Evolutionary conservation across 2,113 vertebrate genomes (phyloP).

Genomic region (Pollimyrus isidori): DNA sequence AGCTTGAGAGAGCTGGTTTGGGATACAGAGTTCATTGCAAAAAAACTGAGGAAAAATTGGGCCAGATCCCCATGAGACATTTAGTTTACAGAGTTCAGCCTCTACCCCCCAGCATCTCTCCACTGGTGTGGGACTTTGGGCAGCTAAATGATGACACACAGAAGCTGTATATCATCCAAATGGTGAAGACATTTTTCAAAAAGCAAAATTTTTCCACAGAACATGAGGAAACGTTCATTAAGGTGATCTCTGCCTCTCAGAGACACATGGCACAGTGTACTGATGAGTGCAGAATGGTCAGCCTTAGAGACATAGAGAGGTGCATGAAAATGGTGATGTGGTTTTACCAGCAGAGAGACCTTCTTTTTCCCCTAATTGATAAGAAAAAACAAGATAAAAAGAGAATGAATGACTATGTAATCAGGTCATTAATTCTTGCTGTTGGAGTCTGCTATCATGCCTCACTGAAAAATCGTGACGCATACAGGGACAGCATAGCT

Average conservation of each 20-base stretch:
- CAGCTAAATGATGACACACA: conserved; percentile 57
- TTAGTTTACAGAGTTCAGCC: conserved; percentile 74
- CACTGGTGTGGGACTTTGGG: conserved; percentile 75
- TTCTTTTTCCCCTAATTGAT: conserved; percentile 47
- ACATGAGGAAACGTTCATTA: conserved; percentile 10
- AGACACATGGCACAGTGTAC: conserved; percentile 56
- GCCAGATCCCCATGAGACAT: conserved; percentile 66
- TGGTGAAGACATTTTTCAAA: conserved; percentile 53
- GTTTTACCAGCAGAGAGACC: conserved; percentile 50
- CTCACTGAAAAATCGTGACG: conserved; percentile 55
- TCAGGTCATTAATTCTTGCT: conserved; percentile 65
- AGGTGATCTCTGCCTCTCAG: conserved; percentile 66
- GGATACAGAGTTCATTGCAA: conserved; percentile 65
- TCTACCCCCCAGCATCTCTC: conserved; percentile 66
- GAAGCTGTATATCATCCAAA: conserved; percentile 61
- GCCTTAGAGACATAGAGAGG: conserved; percentile 72
- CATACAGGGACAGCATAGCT: conserved; percentile 49
- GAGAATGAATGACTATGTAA: conserved; percentile 19
- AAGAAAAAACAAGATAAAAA: neutral
- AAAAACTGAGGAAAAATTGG: conserved; percentile 60
- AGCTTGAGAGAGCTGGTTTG: conserved; percentile 65
- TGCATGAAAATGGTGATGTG: conserved; percentile 65
- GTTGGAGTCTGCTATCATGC: conserved; percentile 68
- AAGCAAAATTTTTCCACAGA: fast-evolving
- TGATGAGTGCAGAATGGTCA: conserved; percentile 67